phyloP scores from a whole-genome alignment of 2,888 invertebrate species.

The Zele albiditarsus region DNA sequence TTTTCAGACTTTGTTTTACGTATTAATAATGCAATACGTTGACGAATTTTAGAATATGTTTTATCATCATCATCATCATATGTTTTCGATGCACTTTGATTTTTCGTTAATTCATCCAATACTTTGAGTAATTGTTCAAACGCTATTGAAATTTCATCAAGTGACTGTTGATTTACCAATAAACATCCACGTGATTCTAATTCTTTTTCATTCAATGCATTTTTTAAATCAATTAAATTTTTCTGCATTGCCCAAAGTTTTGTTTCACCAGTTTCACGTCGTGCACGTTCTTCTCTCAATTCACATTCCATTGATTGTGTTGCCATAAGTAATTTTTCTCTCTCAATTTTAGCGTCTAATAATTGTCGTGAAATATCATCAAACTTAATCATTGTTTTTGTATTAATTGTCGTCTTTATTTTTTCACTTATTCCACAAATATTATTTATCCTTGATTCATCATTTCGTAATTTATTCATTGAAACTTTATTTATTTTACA shows the following conservation, averaged over 20 bases:
- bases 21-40: conserved; percentile 59
- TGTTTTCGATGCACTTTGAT: conserved; percentile 28
- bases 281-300: conserved; percentile 61
- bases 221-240: conserved; percentile 59
- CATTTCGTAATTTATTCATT: conserved; percentile 6
- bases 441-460: not conserved
- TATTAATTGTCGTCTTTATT: not conserved
- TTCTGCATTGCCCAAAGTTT: conserved; percentile 57
- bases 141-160: conserved; percentile 64
- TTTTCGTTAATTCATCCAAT: conserved; percentile 55
- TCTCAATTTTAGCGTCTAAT: conserved; percentile 53
- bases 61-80: not conserved
- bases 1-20: conserved; percentile 68
- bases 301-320: conserved; percentile 52
- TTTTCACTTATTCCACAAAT: not conserved
- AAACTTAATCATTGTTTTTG: conserved; percentile 30
- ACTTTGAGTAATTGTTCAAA: conserved; percentile 63
- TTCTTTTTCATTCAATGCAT: conserved; percentile 59
- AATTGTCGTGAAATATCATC: conserved; percentile 51
- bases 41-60: conserved; percentile 53
- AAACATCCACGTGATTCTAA: conserved; percentile 61
- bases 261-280: conserved; percentile 61
- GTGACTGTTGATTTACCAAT: conserved; percentile 62
- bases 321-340: conserved; percentile 59
- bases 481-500: conserved; percentile 5